A percentile compares a stretch with the other conserved stretches of the same genome.
Conservation (phyloP, 2,113 vertebrate genomes). For the Pantherophis guttatus region DNA sequence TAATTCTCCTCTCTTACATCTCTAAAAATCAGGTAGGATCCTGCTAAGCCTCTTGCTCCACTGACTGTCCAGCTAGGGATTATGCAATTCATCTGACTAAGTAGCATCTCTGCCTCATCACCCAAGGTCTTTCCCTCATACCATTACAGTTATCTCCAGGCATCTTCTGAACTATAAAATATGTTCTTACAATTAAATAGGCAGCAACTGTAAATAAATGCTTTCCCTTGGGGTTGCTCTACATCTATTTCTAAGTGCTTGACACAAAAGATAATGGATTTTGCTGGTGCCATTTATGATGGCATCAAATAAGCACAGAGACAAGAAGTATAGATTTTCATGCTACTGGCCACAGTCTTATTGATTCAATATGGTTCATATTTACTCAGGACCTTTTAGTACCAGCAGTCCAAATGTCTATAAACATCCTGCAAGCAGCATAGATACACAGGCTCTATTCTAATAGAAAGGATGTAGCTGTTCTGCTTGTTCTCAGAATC, state of each 20-base stretch:
- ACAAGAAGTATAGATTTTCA: constrained; percentile 36
- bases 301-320: constrained; percentile 37
- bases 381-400: constrained; percentile 30
- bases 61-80: neutral
- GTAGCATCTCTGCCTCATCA: neutral
- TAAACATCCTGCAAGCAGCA: neutral
- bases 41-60: neutral
- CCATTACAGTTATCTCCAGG: neutral
- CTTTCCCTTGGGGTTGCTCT: constrained; percentile 21
- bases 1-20: neutral
- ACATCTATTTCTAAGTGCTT: constrained; percentile 35
- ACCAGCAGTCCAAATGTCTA: constrained; percentile 8
- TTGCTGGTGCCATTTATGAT: constrained; percentile 38
- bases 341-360: constrained; percentile 17
- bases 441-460: neutral
- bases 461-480: neutral
- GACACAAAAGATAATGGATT: constrained; percentile 41
- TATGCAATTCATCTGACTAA: neutral
- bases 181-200: constrained; percentile 29
- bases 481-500: neutral
- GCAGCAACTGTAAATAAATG: constrained; percentile 28
- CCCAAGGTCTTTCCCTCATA: neutral
- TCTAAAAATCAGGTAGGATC: neutral
- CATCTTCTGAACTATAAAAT: constrained; percentile 19
- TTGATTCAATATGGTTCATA: constrained; percentile 38